Evolutionary conservation across 2,797 vertebrate species (phyloP), one percentile per base, ranked within the genome.

Genomic region (Bovichtus variegatus): DNA sequence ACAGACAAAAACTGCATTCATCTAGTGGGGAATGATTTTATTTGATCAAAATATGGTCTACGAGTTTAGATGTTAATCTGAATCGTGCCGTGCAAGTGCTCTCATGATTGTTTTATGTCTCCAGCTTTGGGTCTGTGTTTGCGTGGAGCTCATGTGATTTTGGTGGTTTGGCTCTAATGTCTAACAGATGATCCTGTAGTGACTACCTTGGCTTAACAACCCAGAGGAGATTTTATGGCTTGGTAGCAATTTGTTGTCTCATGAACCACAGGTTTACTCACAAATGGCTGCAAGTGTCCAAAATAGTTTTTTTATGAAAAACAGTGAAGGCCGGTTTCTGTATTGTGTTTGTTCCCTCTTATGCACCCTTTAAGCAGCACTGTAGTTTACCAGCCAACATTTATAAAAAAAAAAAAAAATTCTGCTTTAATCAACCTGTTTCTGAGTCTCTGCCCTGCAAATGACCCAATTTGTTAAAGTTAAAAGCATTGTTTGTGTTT

Each of bases 201-300:
- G 15, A 78, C 71, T 67, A 59, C 69, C 50, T 66, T 64, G 62
- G 69, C 78, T 92, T 91, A 89, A 87, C 78, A 88, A 77, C 88
- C 80, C 64, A 73, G 71, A 91, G 80, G 73, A 86, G 72, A 83
- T 91, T 94, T 95, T 92, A 95, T 91, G 91, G 89, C 78, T 91
- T 82, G 71, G 89, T 88, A 85, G 89, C 81, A 92, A 94, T 94
- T 95, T 94, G 93, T 91, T 93, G 85, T 94, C 89, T 90, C 50
- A 68, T 93, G 91, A 94, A 92, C 91, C 88, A 84, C 93, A 93
- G 86, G 88, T 90, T 90, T 82, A 83, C 87, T 93, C 78, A 90
- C 89, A 92, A 88, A 89, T 73, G 68, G 55, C 69, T 79, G 44
- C 53, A 66, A 86, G 80, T 91, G 87, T 92, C 87, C 66, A 82